phyloP scores from a whole-genome alignment of 2,113 vertebrate genomes.

The Galeopterus variegatus region DNA sequence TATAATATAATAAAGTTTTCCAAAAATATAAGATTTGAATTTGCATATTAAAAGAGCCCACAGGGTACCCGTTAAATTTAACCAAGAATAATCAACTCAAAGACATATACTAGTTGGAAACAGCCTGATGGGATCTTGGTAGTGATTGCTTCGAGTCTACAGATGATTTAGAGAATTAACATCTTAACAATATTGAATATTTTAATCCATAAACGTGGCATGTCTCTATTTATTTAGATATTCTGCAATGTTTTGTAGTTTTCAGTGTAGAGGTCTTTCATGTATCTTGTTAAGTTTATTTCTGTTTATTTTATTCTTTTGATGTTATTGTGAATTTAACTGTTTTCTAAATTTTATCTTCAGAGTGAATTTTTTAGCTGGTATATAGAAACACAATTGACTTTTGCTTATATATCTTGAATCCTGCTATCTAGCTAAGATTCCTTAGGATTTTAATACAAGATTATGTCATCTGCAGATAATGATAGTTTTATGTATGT shows the following conservation, averaged over 20 bases:
- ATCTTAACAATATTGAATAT: background rate
- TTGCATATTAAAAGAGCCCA: background rate
- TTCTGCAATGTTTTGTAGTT: background rate
- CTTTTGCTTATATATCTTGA: background rate
- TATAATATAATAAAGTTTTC: background rate
- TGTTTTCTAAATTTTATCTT: background rate
- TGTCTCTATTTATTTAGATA: background rate
- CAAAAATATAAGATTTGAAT: background rate
- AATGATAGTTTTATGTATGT: background rate
- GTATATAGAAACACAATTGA: background rate
- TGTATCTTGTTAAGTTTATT: background rate
- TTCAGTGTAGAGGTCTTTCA: background rate
- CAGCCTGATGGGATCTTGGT: background rate
- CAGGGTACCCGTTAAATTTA: background rate
- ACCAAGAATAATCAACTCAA: background rate
- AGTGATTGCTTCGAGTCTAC: background rate
- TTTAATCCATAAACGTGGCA: background rate
- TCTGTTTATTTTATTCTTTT: background rate
- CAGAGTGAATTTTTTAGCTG: background rate
- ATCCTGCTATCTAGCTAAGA: background rate
- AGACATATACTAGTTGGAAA: background rate
- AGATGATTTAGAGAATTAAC: background rate
- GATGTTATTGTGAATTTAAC: background rate
- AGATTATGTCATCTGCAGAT: background rate
- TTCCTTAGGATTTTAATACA: background rate